Conservation (phyloP, 1,140 invertebrate species). For the Polyergus mexicanus region DNA sequence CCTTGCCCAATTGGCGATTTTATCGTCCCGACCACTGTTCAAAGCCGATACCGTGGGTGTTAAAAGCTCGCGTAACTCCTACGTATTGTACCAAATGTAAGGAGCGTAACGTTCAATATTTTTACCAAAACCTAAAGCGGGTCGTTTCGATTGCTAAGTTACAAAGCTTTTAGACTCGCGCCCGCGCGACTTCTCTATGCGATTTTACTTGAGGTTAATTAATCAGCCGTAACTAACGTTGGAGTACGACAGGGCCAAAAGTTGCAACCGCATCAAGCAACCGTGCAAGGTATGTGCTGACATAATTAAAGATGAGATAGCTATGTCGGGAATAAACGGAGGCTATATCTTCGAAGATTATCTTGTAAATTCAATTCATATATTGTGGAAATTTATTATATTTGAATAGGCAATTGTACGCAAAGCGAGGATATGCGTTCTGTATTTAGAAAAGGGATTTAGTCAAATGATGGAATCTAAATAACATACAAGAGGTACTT, state of each 20-base stretch:
- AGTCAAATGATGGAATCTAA: not conserved
- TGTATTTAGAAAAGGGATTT: constrained; percentile 1
- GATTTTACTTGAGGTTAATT: constrained; percentile 16
- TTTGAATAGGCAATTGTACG: not conserved
- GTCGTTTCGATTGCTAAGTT: constrained; percentile 7
- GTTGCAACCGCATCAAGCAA: not conserved
- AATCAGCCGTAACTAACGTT: constrained; percentile 17
- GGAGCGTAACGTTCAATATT: constrained; percentile 9
- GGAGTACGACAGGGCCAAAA: constrained; percentile 10
- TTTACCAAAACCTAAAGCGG: not conserved
- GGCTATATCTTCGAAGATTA: constrained; percentile 11
- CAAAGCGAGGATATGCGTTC: not conserved
- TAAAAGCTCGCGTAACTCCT: constrained; percentile 24
- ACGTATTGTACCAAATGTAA: constrained; percentile 3
- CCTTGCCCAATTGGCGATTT: not conserved
- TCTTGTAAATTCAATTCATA: constrained; percentile 36
- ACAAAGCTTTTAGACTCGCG: not conserved
- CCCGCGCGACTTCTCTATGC: not conserved
- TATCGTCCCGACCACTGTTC: not conserved
- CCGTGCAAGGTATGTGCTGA: not conserved
- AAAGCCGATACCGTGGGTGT: not conserved
- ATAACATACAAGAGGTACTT: not conserved
- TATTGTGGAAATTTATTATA: constrained; percentile 14
- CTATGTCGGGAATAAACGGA: not conserved
- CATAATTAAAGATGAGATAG: constrained; percentile 13